Evolutionary conservation across 2,113 vertebrate genomes (phyloP), one percentile per base, ranked within the genome.

Genomic region (Rafetus swinhoei): DNA sequence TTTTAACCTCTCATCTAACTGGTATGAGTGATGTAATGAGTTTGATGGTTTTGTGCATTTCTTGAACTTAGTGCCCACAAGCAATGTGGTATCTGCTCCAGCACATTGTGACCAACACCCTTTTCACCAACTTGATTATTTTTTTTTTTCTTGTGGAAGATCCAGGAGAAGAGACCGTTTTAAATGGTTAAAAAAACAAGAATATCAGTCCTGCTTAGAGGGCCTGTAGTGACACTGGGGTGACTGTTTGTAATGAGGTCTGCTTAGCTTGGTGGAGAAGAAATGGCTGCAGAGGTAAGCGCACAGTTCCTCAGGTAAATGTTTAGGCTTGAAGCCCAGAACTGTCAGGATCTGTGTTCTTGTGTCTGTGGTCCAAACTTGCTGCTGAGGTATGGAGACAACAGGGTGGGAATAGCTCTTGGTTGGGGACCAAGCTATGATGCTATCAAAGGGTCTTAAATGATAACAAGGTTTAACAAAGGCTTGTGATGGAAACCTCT

Each of bases 301-400:
- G 35, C 91, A 72, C 69, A 81, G 69, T 80, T 87, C 86, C 18
- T 32, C 80, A 59, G 84, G 14, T 95, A 87, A 85, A 87, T 94
- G 79, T 81, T 95, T 74, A 24, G 72, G 72, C 18, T 45, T 74
- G 35, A 39, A 24, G 35, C 21, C 93, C 89, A 87, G 88, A 94
- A 79, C 87, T 82, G 93, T 74, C 85, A 92, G 21, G 79, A 90
- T 87, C 25, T 92, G 7, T 59, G 9, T 27, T 72, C 60, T 86
- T 60, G 90, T 82, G 84, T 21, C 19, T 79, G 82, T 35, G 81
- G 86, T 74, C 81, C 87, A 86, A 65, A 55, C 91, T 88, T 82
- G 82, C 55, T 35, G 27, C 50, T 90, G 15, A 18, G 89, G 55
- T 59, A 82, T 81, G 50, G 76, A 50, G 88, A 81, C 59, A 92